Evolutionary conservation across 2,113 vertebrate genomes (phyloP), one percentile per base, ranked within the genome.

Genomic region (Chrysochloris asiatica): DNA sequence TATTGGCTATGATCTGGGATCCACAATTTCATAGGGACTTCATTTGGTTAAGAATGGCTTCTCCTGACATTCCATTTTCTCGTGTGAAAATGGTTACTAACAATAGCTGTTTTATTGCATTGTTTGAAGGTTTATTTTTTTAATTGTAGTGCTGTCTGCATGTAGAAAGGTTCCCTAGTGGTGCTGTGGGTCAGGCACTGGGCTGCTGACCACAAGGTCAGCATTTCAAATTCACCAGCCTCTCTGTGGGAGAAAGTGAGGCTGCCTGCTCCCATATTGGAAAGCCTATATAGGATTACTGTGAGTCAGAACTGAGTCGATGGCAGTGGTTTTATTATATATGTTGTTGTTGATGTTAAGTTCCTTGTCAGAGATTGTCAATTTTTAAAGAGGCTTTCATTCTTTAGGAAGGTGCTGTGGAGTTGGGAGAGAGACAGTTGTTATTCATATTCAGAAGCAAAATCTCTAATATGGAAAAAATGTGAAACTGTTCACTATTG

Each of bases 71-170:
- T 81, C n/a, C 6, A 14, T 54, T 43, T 95, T 61, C 22, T 61
- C 12, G 17, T 69, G 54, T 80, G 33, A 19, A 4, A 56, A 52
- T n/a, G n/a, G n/a, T n/a, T n/a, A n/a, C n/a, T n/a, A n/a, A 50
- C 4, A 33, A 33, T 38, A 50, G 22, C 52, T 86, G 78, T 71
- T 21, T 50, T 61, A 11, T 16, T 14, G 28, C 3, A 67, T 41
- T 75, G 33, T 30, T 83, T 36, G 76, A 47, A 48, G 17, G 28
- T 82, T 81, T 87, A 47, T 69, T 89, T 77, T 41, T 93, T n/a
- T n/a, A n/a, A n/a, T n/a, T n/a, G n/a, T n/a, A n/a, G n/a, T n/a
- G n/a, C n/a, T n/a, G n/a, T n/a, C n/a, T n/a, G n/a, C n/a, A n/a
- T n/a, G n/a, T n/a, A n/a, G n/a, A n/a, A n/a, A n/a, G n/a, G n/a